phyloP scores from a whole-genome alignment of 2,888 invertebrate genomes.

The Apocheima hispidaria region DNA sequence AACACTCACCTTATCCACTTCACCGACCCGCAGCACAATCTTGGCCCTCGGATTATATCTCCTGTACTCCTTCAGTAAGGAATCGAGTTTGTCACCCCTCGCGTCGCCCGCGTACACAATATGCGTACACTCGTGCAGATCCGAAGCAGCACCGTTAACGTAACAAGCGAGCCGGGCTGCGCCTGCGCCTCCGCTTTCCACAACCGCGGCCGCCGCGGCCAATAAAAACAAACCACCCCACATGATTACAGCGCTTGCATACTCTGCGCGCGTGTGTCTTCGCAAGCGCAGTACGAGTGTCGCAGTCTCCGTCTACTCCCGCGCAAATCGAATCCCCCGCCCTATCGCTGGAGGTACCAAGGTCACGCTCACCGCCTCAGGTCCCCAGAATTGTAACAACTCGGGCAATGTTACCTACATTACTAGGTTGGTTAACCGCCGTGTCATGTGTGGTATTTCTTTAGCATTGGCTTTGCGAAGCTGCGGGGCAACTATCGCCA shows the following conservation, averaged over 20 bases:
- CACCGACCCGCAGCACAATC: constrained; percentile 83
- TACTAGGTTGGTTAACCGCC: not conserved
- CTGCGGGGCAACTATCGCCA: constrained; percentile 44
- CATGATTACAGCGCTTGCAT: constrained; percentile 56
- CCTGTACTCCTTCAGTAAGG: constrained; percentile 78
- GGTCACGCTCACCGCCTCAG: constrained; percentile 73
- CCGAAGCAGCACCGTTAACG: constrained; percentile 65
- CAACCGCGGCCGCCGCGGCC: constrained; percentile 66
- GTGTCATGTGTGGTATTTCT: constrained; percentile 45
- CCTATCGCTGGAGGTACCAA: constrained; percentile 61
- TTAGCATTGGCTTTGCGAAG: constrained; percentile 53
- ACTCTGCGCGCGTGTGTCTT: constrained; percentile 73
- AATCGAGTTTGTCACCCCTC: constrained; percentile 76
- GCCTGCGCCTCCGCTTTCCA: constrained; percentile 74
- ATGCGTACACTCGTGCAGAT: constrained; percentile 81
- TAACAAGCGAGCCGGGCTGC: constrained; percentile 81
- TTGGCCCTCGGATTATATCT: constrained; percentile 81
- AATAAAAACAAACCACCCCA: constrained; percentile 73
- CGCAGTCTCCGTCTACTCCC: constrained; percentile 55
- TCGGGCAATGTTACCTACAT: too few species aligned
- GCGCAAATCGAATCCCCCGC: constrained; percentile 80
- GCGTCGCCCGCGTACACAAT: constrained; percentile 79
- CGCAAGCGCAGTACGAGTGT: constrained; percentile 76
- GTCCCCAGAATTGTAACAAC: constrained; percentile 28
- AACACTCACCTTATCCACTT: constrained; percentile 85